Evolutionary conservation across 1,140 invertebrate genomes (phyloP), one percentile per base, ranked within the genome.

Genomic region (Drosophila santomea): DNA sequence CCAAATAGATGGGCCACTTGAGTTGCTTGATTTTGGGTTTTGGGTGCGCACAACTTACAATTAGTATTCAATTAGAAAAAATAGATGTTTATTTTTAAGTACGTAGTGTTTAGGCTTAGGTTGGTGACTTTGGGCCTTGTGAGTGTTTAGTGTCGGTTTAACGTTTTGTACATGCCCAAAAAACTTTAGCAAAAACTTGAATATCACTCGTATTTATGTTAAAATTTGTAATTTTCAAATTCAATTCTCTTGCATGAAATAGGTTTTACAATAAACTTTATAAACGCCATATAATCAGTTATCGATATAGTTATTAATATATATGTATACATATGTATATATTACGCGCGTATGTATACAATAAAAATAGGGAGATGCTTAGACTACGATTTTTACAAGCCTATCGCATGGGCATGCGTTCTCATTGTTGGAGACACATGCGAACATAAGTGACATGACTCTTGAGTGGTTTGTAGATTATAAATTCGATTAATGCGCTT

Each of bases 211-310:
- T 71, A 71, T 73, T 59, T 79, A 73, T 78, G 57, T 79, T 78
- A 73, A 67, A 79, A 64, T 78, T 71, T 78, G 44, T 59, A 64
- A 71, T 69, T 84, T 74, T 74, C 68, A 86, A 85, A 78, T 89
- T 88, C 83, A 88, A 88, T 88, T 88, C 83, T 80, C 83, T 88
- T 89, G 83, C 83, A 89, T 88, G 79, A 89, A 78, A 66, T 63
- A 75, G 76, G 67, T 76, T 73, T 89, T 66, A 88, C 72, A 89
- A 77, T 77, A 74, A 78, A 71, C 73, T 68, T 88, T 82, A 48
- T 64, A 86, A 88, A 81, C 79, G 60, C 74, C 79, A 74, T 63
- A 74, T 68, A 79, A 67, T 80, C 51, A 74, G 50, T 67, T 75
- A 75, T 75, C 38, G 36, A 45, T 67, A 44, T 61, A 68, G 59